Evolutionary conservation across 2,888 invertebrate species (phyloP).

Genomic region (Digitonthophagus gazella): DNA sequence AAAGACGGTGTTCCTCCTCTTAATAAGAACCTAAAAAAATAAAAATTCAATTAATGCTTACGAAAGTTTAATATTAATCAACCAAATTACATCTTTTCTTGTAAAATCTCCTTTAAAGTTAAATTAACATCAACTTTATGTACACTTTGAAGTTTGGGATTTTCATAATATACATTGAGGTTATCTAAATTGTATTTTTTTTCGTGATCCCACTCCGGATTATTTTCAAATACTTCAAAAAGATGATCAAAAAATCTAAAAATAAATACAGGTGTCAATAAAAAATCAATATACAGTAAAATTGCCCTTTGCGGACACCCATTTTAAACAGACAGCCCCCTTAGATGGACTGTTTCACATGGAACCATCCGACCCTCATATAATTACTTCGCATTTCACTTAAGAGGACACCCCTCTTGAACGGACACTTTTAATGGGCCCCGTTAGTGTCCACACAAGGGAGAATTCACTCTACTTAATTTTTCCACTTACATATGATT

Average conservation of each 20-base stretch:
- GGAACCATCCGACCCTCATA: too few species aligned
- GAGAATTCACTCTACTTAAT: neutral
- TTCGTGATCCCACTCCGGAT: slow-evolving; percentile 69
- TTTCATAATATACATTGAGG: slow-evolving; percentile 74
- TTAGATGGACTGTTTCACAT: too few species aligned
- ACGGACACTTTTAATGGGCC: too few species aligned
- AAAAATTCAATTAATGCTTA: slow-evolving; percentile 21
- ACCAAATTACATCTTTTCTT: slow-evolving; percentile 55
- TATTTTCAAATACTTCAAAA: slow-evolving; percentile 66
- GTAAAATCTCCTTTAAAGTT: slow-evolving; percentile 61
- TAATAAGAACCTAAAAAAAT: slow-evolving; percentile 56
- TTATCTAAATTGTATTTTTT: slow-evolving; percentile 61
- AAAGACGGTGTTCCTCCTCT: slow-evolving; percentile 68
- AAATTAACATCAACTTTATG: slow-evolving; percentile 43
- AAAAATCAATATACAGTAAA: too few species aligned
- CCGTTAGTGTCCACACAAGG: too few species aligned
- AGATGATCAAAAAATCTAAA: slow-evolving; percentile 61
- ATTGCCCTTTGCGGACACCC: too few species aligned
- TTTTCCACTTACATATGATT: slow-evolving; percentile 55
- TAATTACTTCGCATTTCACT: too few species aligned
- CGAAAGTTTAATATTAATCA: slow-evolving; percentile 15
- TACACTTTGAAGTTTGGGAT: slow-evolving; percentile 55
- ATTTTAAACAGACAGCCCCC: too few species aligned
- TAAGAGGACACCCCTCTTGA: too few species aligned
- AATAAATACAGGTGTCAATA: too few species aligned